These are phyloP conservation scores for Progne subis DNA, from an alignment of 2,113 vertebrate genomes.

Conservation along the genomic window DNA sequence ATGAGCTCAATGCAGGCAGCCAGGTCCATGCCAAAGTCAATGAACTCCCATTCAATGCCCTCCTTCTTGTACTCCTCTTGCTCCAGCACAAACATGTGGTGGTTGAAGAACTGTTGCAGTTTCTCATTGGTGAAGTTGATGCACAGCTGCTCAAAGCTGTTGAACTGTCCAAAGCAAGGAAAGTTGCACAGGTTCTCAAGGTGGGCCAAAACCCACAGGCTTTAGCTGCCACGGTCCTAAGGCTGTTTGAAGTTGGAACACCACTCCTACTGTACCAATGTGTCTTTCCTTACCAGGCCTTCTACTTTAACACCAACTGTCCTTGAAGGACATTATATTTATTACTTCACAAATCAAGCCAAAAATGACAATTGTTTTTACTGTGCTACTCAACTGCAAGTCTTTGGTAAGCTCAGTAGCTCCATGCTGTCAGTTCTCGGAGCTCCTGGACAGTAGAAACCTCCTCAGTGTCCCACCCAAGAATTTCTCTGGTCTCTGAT, in stretches of 20 bases:
- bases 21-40: constrained; percentile 82
- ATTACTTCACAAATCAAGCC: neutral
- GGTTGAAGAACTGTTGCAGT: constrained; percentile 90
- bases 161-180: constrained; percentile 72
- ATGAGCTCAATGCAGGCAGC: constrained; percentile 81
- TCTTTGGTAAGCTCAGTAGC: neutral
- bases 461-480: neutral
- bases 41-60: constrained; percentile 83
- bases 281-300: neutral
- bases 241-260: neutral
- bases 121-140: constrained; percentile 92
- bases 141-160: constrained; percentile 89
- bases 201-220: neutral
- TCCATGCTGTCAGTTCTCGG: fast-evolving
- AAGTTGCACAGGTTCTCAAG: neutral
- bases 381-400: neutral
- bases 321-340: neutral
- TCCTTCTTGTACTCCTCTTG: constrained; percentile 90
- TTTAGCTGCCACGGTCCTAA: neutral
- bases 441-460: neutral
- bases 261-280: neutral
- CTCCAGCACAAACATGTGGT: constrained; percentile 86
- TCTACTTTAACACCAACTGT: neutral
- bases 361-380: neutral
- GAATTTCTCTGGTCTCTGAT: neutral